phyloP scores from a whole-genome alignment of 2,113 vertebrate genomes.

The Regulus satrapa region DNA sequence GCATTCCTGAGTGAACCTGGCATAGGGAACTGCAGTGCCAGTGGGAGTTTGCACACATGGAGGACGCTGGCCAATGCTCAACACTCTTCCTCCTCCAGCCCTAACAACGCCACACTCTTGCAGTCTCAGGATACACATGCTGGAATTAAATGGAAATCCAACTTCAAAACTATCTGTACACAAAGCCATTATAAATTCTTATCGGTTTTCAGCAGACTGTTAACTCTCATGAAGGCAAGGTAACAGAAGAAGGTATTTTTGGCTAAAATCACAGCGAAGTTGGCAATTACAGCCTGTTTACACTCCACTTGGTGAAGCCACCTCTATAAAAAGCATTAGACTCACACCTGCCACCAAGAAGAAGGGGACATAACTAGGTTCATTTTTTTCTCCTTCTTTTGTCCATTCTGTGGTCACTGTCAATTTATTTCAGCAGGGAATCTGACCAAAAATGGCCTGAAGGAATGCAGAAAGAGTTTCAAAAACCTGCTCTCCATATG shows the following conservation, averaged over 20 bases:
- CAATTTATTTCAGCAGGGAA: neutral
- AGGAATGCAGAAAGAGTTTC: neutral
- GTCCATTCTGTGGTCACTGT: neutral
- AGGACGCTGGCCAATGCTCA: neutral
- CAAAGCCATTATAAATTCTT: neutral
- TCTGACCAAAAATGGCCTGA: neutral
- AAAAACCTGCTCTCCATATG: neutral
- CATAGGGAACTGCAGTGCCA: constrained; percentile 1
- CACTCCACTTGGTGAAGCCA: neutral
- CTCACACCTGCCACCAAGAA: neutral
- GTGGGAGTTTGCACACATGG: constrained; percentile 9
- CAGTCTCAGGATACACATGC: neutral
- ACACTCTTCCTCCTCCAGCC: neutral
- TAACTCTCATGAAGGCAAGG: neutral
- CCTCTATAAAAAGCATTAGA: neutral
- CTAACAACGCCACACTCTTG: neutral
- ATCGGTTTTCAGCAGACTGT: neutral
- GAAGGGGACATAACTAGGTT: neutral
- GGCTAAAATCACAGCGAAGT: neutral
- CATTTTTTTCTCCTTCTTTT: neutral
- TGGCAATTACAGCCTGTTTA: neutral
- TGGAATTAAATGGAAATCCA: neutral
- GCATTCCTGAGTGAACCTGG: constrained; percentile 45
- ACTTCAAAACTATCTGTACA: neutral
- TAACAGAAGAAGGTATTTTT: neutral